Base-by-base conservation (phyloP, 2,888 invertebrate genomes). In the Phragmatobia fuliginosa region DNA sequence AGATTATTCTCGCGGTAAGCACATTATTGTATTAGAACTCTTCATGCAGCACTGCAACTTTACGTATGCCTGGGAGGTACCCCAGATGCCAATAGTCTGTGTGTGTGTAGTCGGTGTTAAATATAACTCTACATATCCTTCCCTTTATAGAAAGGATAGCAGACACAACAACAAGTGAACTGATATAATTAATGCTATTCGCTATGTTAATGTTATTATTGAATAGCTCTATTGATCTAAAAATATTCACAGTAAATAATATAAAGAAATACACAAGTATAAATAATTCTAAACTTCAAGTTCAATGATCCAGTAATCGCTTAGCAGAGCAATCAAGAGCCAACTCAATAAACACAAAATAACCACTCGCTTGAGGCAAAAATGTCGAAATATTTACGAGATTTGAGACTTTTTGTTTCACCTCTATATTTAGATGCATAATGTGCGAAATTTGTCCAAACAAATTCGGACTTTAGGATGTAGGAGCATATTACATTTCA, bases 361-460 rank as follows among this genome's bases (percentile, higher is more conserved):
- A 91, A 91, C 90, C 84, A 89, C 83, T 87, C 80, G 90, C 88
- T 85, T 77, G 86, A 84, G 84, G 91, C 89, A 87, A 90, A 91
- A 90, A 91, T 91, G 90, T 88, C 89, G 90, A 91, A 92, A 91
- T 92, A 87, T 92, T 92, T 91, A 92, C 89, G 88, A 90, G 90
- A 86, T 87, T 84, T 80, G 76, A 87, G 84, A 86, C 88, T 90
- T 92, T 92, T 92, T 91, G 88, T 88, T 89, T 89, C 84, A 83
- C 77, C 84, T 83, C 87, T 88, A 88, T 87, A 90, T 90, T 89
- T 87, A 87, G 85, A 80, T 79, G 76, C 75, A 77, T 83, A 85
- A 85, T 84, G 79, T 85, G 84, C 83, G 72, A 83, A 84, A 79
- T 77, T 84, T 75, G 72, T 73, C 65, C 88, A 86, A 82, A 81